A percentile compares a stretch with the other conserved stretches of the same genome.
Conservation (phyloP, 1,140 invertebrate species). For the Aculops lycopersici region DNA sequence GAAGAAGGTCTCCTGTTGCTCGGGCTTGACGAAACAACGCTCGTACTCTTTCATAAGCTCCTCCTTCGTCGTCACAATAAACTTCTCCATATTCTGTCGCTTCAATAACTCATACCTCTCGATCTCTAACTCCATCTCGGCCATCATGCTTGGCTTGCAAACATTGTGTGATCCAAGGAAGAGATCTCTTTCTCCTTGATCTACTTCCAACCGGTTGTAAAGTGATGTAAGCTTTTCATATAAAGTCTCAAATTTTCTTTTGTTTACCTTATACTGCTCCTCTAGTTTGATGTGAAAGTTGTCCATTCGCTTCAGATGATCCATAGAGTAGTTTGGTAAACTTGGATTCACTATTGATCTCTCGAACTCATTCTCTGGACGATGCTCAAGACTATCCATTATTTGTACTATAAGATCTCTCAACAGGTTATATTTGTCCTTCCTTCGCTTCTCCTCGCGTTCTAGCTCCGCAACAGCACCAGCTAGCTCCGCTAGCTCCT, state of each 20-base stretch:
- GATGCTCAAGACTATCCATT: neutral
- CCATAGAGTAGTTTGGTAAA: neutral
- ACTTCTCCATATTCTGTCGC: slow-evolving; percentile 28
- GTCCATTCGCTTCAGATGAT: neutral
- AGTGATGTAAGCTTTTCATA: slow-evolving; percentile 17
- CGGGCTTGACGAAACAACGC: slow-evolving; percentile 26
- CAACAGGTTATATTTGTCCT: slow-evolving; percentile 2
- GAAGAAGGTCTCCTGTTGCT: slow-evolving; percentile 26
- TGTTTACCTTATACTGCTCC: slow-evolving; percentile 11
- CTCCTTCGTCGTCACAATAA: slow-evolving; percentile 29
- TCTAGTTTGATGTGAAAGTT: slow-evolving; percentile 1
- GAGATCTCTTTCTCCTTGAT: slow-evolving; percentile 18
- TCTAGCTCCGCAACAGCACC: slow-evolving; percentile 2
- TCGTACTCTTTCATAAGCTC: slow-evolving; percentile 36
- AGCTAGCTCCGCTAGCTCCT: slow-evolving; percentile 6
- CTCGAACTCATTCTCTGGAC: slow-evolving; percentile 2
- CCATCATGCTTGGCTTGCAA: slow-evolving; percentile 15
- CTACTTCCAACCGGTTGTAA: slow-evolving; percentile 28
- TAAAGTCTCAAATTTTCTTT: slow-evolving; percentile 13
- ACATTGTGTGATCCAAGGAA: slow-evolving; percentile 14
- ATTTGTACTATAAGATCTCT: neutral
- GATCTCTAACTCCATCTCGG: slow-evolving; percentile 23
- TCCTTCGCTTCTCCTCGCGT: slow-evolving; percentile 1
- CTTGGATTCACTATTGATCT: neutral
- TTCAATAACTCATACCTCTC: slow-evolving; percentile 26